These are phyloP conservation scores for Diadophis punctatus DNA, from an alignment of 2,113 vertebrate genomes.

Conservation along the genomic window DNA sequence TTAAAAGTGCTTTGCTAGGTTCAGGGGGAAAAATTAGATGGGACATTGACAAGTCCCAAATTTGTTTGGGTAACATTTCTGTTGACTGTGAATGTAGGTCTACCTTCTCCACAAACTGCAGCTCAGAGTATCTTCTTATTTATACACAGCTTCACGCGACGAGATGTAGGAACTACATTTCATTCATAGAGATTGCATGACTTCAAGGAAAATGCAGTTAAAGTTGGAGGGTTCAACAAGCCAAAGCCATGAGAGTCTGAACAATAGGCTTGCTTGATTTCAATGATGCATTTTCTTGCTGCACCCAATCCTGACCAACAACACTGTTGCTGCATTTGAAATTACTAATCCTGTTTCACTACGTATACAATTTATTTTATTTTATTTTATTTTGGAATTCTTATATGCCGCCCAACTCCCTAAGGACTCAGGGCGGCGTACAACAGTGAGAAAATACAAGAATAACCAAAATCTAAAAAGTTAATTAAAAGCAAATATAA, in stretches of 20 bases:
- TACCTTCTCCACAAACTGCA: not conserved
- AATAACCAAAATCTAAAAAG: too few relatives aligned
- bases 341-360: not conserved
- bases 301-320: rapidly evolving
- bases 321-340: rapidly evolving
- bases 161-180: not conserved
- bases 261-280: not conserved
- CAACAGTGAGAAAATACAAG: too few relatives aligned
- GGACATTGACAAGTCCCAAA: not conserved
- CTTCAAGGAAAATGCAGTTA: not conserved
- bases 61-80: not conserved
- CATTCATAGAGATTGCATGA: not conserved
- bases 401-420: too few relatives aligned
- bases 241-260: not conserved
- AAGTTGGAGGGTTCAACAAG: not conserved
- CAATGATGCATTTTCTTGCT: not conserved
- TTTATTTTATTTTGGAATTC: too few relatives aligned
- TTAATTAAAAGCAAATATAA: too few relatives aligned
- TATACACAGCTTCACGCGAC: not conserved
- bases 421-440: too few relatives aligned
- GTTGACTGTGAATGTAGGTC: not conserved
- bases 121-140: not conserved
- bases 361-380: conserved; percentile 39
- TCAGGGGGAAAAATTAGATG: too few relatives aligned
- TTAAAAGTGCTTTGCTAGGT: not conserved